These are phyloP conservation scores for Oryctolagus cuniculus DNA, from an alignment of 2,113 vertebrate genomes.

Conservation along the genomic window DNA sequence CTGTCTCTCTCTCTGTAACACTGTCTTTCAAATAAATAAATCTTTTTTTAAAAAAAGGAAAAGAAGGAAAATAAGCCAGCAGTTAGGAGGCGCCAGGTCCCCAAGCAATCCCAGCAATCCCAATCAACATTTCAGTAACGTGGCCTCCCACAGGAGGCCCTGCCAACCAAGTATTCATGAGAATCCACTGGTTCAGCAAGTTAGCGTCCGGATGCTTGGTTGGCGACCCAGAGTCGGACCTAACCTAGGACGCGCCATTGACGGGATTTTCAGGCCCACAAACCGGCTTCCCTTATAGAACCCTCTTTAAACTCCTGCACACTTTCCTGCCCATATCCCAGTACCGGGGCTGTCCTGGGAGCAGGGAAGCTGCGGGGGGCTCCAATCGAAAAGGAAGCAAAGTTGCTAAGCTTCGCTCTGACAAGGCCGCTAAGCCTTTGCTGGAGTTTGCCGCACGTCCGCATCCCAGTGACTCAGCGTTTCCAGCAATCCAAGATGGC, in stretches of 20 bases:
- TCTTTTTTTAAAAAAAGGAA: no score
- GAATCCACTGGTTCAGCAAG: not conserved
- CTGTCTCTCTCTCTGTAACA: no score
- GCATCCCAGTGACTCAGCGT: no score
- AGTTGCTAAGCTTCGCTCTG: no score
- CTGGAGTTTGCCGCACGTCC: no score
- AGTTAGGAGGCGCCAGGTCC: not conserved
- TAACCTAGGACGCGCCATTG: not conserved
- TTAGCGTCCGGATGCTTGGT: not conserved
- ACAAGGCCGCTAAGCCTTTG: no score
- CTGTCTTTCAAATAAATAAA: no score
- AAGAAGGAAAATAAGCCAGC: no score
- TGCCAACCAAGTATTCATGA: not conserved
- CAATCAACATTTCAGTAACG: not conserved
- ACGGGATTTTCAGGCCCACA: not conserved
- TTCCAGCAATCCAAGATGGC: no score
- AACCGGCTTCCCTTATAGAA: not conserved
- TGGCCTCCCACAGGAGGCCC: not conserved
- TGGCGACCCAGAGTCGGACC: not conserved
- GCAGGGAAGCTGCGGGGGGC: no score
- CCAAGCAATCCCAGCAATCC: not conserved
- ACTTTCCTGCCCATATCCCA: not conserved
- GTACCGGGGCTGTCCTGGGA: not conserved
- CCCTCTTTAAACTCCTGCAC: not conserved
- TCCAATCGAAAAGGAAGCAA: no score